Evolutionary conservation across 2,888 invertebrate genomes (phyloP).

Genomic region (Corbicula japonica): DNA sequence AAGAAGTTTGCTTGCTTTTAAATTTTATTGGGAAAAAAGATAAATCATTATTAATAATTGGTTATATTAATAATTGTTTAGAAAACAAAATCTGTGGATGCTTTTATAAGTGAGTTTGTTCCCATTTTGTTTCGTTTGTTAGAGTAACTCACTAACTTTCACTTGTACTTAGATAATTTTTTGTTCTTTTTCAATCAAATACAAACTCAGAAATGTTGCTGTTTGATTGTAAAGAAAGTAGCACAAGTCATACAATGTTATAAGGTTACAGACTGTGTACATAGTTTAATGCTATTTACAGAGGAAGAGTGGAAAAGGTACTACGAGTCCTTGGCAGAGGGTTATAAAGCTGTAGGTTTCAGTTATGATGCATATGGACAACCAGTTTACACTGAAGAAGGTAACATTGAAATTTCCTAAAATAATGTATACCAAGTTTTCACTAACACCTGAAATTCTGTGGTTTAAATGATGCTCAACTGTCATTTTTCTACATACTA

Average conservation of each 20-base stretch:
- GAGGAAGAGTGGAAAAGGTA: slow-evolving; percentile 97
- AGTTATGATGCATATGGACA: slow-evolving; percentile 83
- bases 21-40: too few species aligned
- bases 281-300: slow-evolving; percentile 86
- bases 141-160: neutral
- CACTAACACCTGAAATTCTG: too few species aligned
- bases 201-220: too few species aligned
- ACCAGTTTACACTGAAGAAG: neutral
- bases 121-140: neutral
- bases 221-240: too few species aligned
- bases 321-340: slow-evolving; percentile 89
- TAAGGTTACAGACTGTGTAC: neutral
- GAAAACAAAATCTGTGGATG: neutral
- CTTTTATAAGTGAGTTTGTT: neutral
- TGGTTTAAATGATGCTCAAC: too few species aligned
- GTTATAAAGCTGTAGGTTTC: slow-evolving; percentile 87
- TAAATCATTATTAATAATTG: too few species aligned
- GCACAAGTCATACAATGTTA: too few species aligned
- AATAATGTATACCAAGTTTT: too few species aligned
- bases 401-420: neutral
- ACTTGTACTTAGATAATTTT: neutral
- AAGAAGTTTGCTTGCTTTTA: too few species aligned
- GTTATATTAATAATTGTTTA: too few species aligned
- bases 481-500: too few species aligned
- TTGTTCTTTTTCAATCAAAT: too few species aligned